Conservation (phyloP, 2,888 invertebrate species). For the Clitarchus hookeri region DNA sequence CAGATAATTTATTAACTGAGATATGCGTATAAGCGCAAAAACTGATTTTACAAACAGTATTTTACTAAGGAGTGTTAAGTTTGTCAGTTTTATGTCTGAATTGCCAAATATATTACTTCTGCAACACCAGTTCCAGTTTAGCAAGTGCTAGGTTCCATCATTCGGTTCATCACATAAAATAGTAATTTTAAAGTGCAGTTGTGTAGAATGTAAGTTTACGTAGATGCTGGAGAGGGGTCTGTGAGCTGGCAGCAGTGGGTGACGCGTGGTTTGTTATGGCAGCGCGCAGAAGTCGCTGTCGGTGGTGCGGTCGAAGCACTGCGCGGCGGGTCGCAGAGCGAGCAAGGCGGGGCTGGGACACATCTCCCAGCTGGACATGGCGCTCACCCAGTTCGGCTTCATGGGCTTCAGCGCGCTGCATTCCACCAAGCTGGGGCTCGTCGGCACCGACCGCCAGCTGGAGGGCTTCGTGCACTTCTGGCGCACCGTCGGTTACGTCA, state of each 20-base stretch:
- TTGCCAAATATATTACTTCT: too few relatives aligned
- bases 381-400: slow-evolving; percentile 85
- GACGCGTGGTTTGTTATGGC: neutral
- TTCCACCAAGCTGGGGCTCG: slow-evolving; percentile 68
- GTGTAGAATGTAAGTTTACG: neutral
- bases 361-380: slow-evolving; percentile 83
- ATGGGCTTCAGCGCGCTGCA: slow-evolving; percentile 73
- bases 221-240: neutral
- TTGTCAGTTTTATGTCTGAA: too few relatives aligned
- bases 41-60: too few relatives aligned
- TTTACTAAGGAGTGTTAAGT: too few relatives aligned
- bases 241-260: neutral
- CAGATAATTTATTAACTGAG: too few relatives aligned
- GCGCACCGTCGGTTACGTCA: slow-evolving; percentile 77
- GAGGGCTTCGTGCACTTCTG: slow-evolving; percentile 82
- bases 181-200: neutral
- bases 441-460: slow-evolving; percentile 65
- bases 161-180: too few relatives aligned
- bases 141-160: too few relatives aligned
- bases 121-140: too few relatives aligned
- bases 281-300: slow-evolving; percentile 64
- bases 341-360: slow-evolving; percentile 57
- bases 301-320: slow-evolving; percentile 69
- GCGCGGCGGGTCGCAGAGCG: slow-evolving; percentile 63
- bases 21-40: too few relatives aligned